A percentile compares a stretch with the other conserved stretches of the same genome.
Evolutionary conservation across 2,888 invertebrate genomes (phyloP).

Genomic region (Volucella zonaria): DNA sequence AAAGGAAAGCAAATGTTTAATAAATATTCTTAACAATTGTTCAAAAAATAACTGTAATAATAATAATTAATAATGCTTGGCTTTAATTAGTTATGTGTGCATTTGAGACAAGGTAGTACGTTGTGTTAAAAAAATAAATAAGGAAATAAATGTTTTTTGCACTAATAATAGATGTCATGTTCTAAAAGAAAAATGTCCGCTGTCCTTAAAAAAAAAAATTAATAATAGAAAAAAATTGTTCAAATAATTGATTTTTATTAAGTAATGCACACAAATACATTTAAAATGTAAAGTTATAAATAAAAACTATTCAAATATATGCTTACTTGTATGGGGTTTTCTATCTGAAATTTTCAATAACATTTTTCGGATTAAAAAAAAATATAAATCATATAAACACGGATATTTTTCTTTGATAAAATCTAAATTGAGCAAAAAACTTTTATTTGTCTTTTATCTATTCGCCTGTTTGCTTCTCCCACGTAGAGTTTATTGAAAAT

Average conservation of each 20-base stretch:
- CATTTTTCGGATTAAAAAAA: slow-evolving; percentile 9
- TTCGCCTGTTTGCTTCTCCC: slow-evolving; percentile 3
- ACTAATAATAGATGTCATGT: slow-evolving; percentile 30
- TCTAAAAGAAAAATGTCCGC: slow-evolving; percentile 58
- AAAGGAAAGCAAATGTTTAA: slow-evolving; percentile 24
- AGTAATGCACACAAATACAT: neutral
- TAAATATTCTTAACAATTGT: slow-evolving; percentile 45
- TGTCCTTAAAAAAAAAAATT: slow-evolving; percentile 30
- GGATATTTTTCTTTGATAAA: slow-evolving; percentile 56
- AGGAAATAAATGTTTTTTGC: slow-evolving; percentile 67
- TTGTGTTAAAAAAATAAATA: slow-evolving; percentile 33
- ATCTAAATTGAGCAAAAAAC: slow-evolving; percentile 54
- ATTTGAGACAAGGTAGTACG: slow-evolving; percentile 51
- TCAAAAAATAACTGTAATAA: slow-evolving; percentile 26
- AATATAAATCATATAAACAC: slow-evolving; percentile 29
- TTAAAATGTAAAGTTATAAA: slow-evolving; percentile 19
- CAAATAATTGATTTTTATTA: slow-evolving; percentile 19
- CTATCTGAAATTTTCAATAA: slow-evolving; percentile 71
- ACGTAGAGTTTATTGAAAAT: slow-evolving; percentile 61
- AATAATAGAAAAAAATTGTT: slow-evolving; percentile 32
- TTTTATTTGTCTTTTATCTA: slow-evolving; percentile 27
- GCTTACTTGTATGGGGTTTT: slow-evolving; percentile 51
- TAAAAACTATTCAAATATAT: slow-evolving; percentile 33
- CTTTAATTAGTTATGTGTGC: slow-evolving; percentile 65
- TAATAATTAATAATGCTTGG: slow-evolving; percentile 58